phyloP scores from a whole-genome alignment of 2,888 invertebrate species.

The Monoplex corrugatus region DNA sequence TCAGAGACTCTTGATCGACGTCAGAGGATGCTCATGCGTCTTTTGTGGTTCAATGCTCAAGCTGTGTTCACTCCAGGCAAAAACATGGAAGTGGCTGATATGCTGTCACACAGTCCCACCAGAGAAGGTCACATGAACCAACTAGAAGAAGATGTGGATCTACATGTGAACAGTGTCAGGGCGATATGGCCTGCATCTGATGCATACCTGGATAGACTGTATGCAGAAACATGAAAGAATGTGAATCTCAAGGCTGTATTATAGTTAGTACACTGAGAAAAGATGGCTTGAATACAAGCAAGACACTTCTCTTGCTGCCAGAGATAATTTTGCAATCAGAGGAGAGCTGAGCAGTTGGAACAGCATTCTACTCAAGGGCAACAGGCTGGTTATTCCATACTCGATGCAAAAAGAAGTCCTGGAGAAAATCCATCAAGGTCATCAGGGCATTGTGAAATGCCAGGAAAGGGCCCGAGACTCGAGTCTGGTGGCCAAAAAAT shows the following conservation, averaged over 20 bases:
- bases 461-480: too few species aligned
- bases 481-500: too few species aligned
- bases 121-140: too few species aligned
- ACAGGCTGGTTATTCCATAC: background rate
- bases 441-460: background rate
- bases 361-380: background rate
- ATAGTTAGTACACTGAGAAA: background rate
- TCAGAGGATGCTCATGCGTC: slow-evolving; percentile 32
- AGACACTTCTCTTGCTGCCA: too few species aligned
- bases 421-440: background rate
- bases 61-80: slow-evolving; percentile 58
- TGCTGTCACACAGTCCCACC: slow-evolving; percentile 58
- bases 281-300: too few species aligned
- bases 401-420: background rate
- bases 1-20: slow-evolving; percentile 23
- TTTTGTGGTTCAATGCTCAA: slow-evolving; percentile 30
- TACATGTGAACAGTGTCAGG: background rate
- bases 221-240: background rate
- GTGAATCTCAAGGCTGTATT: background rate
- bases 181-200: background rate
- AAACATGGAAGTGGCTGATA: slow-evolving; percentile 57
- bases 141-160: too few species aligned
- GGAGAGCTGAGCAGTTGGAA: background rate
- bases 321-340: background rate
- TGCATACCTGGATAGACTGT: background rate